phyloP scores from a whole-genome alignment of 2,888 invertebrate genomes.

The Melanargia galathea region DNA sequence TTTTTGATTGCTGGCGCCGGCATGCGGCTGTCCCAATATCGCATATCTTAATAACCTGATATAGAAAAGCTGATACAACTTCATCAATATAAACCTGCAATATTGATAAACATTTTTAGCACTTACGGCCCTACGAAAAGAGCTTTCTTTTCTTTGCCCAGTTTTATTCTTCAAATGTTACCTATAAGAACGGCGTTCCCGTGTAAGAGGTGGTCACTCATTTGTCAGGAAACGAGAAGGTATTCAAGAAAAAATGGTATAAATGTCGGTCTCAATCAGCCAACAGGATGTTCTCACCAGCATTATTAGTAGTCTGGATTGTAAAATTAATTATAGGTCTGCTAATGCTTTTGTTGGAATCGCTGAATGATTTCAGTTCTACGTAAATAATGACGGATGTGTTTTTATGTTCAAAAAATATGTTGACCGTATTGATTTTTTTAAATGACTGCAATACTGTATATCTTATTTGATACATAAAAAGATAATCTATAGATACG shows the following conservation, averaged over 20 bases:
- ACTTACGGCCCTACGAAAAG: slow-evolving; percentile 20
- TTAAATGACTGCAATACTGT: not conserved
- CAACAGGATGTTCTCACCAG: slow-evolving; percentile 39
- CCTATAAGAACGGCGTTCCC: slow-evolving; percentile 25
- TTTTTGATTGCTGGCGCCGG: slow-evolving; percentile 38
- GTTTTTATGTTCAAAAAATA: slow-evolving; percentile 12
- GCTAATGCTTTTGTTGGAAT: slow-evolving; percentile 22
- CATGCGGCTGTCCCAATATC: slow-evolving; percentile 35
- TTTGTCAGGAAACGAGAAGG: slow-evolving; percentile 41
- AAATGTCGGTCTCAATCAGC: slow-evolving; percentile 36
- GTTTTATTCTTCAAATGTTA: slow-evolving; percentile 17
- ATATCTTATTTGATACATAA: too few relatives aligned
- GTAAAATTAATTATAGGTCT: slow-evolving; percentile 37
- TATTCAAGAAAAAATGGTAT: slow-evolving; percentile 39
- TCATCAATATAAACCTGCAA: slow-evolving; percentile 26
- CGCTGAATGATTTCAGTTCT: slow-evolving; percentile 16
- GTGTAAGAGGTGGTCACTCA: slow-evolving; percentile 37
- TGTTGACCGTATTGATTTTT: not conserved
- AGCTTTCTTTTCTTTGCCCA: slow-evolving; percentile 20
- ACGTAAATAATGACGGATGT: slow-evolving; percentile 16
- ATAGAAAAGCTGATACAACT: slow-evolving; percentile 32
- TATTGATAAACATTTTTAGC: slow-evolving; percentile 19
- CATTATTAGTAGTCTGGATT: slow-evolving; percentile 35
- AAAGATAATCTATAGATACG: too few relatives aligned
- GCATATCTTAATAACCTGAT: slow-evolving; percentile 40